A percentile compares a stretch with the other conserved stretches of the same genome.
Conservation (phyloP, 2,888 invertebrate species). For the Cosmia pyralina region DNA sequence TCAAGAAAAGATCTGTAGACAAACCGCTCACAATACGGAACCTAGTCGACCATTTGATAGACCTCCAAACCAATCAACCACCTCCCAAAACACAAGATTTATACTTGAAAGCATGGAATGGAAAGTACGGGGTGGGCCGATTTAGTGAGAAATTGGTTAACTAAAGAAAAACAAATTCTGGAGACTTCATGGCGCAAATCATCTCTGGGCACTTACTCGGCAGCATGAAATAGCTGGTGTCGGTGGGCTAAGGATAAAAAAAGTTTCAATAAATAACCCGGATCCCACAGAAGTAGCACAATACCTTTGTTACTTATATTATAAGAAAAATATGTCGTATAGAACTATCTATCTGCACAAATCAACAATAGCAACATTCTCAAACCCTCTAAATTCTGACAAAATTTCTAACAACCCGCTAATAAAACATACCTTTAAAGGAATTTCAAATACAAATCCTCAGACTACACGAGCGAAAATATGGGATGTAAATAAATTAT, state of each 20-base stretch:
- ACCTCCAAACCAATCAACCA: background rate
- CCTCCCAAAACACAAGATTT: conserved; percentile 16
- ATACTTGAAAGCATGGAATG: conserved; percentile 7
- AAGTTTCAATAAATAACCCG: conserved; percentile 10
- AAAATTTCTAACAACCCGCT: background rate
- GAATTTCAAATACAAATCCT: conserved; percentile 1
- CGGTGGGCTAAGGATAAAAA: background rate
- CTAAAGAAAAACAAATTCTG: background rate
- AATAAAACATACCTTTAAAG: no score
- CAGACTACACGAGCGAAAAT: background rate
- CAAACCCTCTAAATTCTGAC: conserved; percentile 5
- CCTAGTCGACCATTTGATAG: background rate
- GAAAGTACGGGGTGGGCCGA: conserved; percentile 13
- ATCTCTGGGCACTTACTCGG: background rate
- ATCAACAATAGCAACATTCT: conserved; percentile 15
- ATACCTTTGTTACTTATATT: conserved; percentile 10
- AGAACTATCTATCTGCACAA: conserved; percentile 8
- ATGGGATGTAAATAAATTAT: conserved; percentile 5
- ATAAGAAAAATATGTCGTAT: conserved; percentile 13
- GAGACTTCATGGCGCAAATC: conserved; percentile 9
- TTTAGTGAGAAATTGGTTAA: conserved; percentile 2
- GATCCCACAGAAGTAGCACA: conserved; percentile 5
- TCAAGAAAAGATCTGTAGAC: conserved; percentile 2
- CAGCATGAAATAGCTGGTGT: conserved; percentile 10
- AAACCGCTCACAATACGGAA: conserved; percentile 3